These are phyloP conservation scores for Oryctolagus cuniculus DNA, from an alignment of 2,113 vertebrate genomes.

Conservation along the genomic window mOryCun1.1 NC_091438.1:38810501-38811000, in stretches of 20 bases:
- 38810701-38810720: neutral
- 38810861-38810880: neutral
- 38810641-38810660: neutral
- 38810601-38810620: neutral
- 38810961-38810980: neutral
- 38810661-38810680: neutral
- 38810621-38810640: too few relatives aligned
- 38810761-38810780: neutral
- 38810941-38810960: neutral
- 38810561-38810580: neutral
- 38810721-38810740: neutral
- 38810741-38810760: neutral
- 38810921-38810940: conserved; percentile 68
- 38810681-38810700: neutral
- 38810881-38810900: neutral
- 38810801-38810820: neutral
- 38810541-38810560: neutral
- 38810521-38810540: neutral
- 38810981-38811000: conserved; percentile 69
- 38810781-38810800: neutral
- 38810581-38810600: neutral
- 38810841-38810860: neutral
- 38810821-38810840: neutral
- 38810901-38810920: conserved; percentile 12
- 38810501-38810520: too few relatives aligned